A percentile compares a stretch with the other conserved stretches of the same genome.
Evolutionary conservation across 2,888 invertebrate species (phyloP).

Genomic region (Ochlodes sylvanus): DNA sequence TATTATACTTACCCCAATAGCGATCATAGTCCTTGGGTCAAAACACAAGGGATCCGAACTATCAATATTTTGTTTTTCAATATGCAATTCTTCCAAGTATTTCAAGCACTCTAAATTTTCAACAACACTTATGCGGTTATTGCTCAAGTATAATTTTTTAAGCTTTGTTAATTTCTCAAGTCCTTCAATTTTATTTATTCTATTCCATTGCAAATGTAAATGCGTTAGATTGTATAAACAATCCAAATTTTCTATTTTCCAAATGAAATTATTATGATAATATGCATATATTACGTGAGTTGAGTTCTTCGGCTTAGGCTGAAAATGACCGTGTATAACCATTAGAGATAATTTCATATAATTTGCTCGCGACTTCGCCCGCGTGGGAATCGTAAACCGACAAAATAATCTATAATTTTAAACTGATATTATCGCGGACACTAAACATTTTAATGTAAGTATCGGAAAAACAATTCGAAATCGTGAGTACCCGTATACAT

Average conservation of each 20-base stretch:
- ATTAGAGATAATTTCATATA: no score
- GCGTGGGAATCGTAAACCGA: no score
- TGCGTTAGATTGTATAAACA: constrained; percentile 87
- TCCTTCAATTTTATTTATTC: constrained; percentile 88
- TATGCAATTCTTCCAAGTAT: constrained; percentile 87
- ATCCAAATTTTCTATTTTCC: constrained; percentile 89
- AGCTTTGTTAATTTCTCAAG: constrained; percentile 86
- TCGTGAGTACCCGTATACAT: no score
- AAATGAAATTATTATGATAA: constrained; percentile 92
- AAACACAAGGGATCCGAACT: constrained; percentile 86
- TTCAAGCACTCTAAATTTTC: constrained; percentile 87
- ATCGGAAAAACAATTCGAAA: no score
- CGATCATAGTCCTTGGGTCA: constrained; percentile 86
- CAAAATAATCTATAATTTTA: no score
- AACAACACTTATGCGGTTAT: constrained; percentile 88
- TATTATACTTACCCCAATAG: constrained; percentile 81
- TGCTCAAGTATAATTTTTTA: constrained; percentile 90
- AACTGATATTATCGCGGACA: no score
- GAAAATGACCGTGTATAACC: constrained; percentile 42
- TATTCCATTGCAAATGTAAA: constrained; percentile 91
- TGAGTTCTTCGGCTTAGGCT: constrained; percentile 69
- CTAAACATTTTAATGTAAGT: no score
- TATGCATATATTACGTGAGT: constrained; percentile 87
- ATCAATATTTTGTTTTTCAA: constrained; percentile 87
- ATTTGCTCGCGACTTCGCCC: no score